These are phyloP conservation scores for Beaufortia kweichowensis DNA, from an alignment of 2,113 vertebrate genomes.

Conservation along the genomic window DNA sequence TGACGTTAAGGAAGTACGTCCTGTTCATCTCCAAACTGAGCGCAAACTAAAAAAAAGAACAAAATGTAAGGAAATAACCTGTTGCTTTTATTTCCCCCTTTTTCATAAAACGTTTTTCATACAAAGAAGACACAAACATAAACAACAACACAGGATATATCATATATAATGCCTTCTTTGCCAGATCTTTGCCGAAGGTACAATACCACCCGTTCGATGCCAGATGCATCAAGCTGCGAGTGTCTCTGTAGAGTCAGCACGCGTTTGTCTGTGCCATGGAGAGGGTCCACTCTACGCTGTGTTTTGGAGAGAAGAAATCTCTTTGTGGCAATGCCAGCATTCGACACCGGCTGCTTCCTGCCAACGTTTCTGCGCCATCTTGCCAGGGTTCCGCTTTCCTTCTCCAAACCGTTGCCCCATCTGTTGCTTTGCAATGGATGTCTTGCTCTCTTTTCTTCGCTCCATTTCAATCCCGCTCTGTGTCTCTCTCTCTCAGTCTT, in stretches of 20 bases:
- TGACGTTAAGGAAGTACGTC: no score
- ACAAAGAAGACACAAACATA: constrained; percentile 45
- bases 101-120: no score
- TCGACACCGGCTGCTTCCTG: constrained; percentile 62
- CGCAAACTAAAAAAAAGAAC: no score
- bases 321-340: constrained; percentile 72
- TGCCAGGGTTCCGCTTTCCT: constrained; percentile 47
- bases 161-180: constrained; percentile 48
- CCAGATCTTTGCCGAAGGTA: constrained; percentile 48
- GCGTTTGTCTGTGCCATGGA: constrained; percentile 46
- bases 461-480: constrained; percentile 28
- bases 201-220: constrained; percentile 43
- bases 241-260: constrained; percentile 42
- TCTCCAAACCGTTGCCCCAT: constrained; percentile 55
- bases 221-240: constrained; percentile 43
- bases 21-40: no score
- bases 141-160: constrained; percentile 53
- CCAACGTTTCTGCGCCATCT: constrained; percentile 45
- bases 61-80: no score
- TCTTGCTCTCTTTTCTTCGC: constrained; percentile 34
- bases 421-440: constrained; percentile 64
- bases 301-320: constrained; percentile 55
- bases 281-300: constrained; percentile 49
- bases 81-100: no score
- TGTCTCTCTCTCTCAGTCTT: constrained; percentile 26